These are phyloP conservation scores for Pituophis catenifer DNA, from an alignment of 2,113 vertebrate species.

Conservation along the genomic window DNA sequence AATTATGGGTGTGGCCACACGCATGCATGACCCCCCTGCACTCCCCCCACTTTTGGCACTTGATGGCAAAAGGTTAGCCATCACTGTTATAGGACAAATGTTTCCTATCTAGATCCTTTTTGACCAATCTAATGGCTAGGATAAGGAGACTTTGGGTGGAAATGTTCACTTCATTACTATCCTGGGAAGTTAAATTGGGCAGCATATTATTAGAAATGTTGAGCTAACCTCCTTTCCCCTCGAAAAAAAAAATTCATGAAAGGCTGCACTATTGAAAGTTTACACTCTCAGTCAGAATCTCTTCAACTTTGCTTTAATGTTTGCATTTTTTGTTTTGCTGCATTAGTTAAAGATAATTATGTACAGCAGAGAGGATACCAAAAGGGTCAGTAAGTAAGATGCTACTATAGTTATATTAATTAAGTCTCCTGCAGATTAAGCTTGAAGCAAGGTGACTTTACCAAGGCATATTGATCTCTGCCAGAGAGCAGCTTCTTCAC, in stretches of 20 bases:
- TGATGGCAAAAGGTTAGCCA: too few relatives aligned
- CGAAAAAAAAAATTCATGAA: not conserved
- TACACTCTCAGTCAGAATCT: not conserved
- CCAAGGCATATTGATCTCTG: not conserved
- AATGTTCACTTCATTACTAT: not conserved
- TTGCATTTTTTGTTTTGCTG: not conserved
- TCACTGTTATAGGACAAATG: not conserved
- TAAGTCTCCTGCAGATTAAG: not conserved
- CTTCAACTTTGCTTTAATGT: not conserved
- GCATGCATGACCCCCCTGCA: too few relatives aligned
- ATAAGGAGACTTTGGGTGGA: not conserved
- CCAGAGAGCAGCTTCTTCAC: not conserved
- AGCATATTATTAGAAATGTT: not conserved
- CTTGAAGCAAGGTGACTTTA: not conserved
- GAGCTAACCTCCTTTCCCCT: too few relatives aligned
- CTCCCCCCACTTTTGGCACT: too few relatives aligned
- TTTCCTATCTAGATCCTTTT: not conserved
- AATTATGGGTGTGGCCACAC: too few relatives aligned
- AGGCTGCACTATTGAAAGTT: not conserved
- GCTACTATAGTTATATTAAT: not conserved
- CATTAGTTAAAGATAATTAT: not conserved
- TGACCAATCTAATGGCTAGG: not conserved
- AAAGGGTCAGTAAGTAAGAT: not conserved
- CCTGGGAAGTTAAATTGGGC: not conserved
- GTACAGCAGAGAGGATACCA: not conserved